Base-by-base conservation (phyloP, 2,797 vertebrate genomes). In the Acanthurus tractus region DNA sequence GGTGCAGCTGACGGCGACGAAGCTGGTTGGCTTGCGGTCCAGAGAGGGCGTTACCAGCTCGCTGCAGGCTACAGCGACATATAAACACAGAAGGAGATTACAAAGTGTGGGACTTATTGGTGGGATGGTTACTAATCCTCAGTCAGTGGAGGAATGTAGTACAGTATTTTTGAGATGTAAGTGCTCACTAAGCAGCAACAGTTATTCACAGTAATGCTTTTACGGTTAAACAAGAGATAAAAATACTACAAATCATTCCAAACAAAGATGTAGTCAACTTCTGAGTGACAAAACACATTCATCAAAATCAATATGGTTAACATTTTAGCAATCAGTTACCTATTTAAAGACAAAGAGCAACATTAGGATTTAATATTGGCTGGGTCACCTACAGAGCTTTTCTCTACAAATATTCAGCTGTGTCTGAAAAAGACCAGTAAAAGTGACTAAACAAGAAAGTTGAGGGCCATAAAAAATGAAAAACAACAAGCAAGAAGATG, bases 11-110 rank as follows among this genome's bases (percentile, higher is more conserved):
- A 99, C 95, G 15, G 98, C 97, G 70, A 99, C 98, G 88, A 99
- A 99, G 94, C 97, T 98, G 94, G 96, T 98, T 70, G 98, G 98
- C 86, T 99, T 99, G 62, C 97, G 96, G 82, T 99, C 98, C 94
- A 97, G 87, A 4, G 97, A 96, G 0, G 97, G 97, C 53, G 98
- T 97, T 6, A 97, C 92, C 85, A 99, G 92, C 91, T 99, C 98
- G 85, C 98, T 99, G 94, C 98, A 99, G 89, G 97, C 98, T 99
- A 89, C 25, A 55, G 63, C 23, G n/a, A 58, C 85, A 78, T 17
- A 58, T 10, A 50, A 68, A 82, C 44, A 82, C 70, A 78, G 65
- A 46, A 65, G n/a, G 56, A 81, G 83, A 91, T 91, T 86, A 92
- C 75, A 86, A 50, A 74, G 46, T 38, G 68, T 18, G 34, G 83